Evolutionary conservation across 1,140 invertebrate genomes (phyloP).

Genomic region (Scaptomyza montana): DNA sequence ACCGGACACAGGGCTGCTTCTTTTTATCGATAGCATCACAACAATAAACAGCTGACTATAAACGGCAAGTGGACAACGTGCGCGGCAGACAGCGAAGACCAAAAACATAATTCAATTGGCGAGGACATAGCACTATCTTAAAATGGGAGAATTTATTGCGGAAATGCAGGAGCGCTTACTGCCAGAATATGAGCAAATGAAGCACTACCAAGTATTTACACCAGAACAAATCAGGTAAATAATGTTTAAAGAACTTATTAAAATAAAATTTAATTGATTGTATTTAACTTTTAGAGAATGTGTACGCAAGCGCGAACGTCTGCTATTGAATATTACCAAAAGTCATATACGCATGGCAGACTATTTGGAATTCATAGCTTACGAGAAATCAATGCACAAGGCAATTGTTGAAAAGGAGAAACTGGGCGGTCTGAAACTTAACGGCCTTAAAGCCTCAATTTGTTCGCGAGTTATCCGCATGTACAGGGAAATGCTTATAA

Average conservation of each 20-base stretch:
- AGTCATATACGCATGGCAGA: constrained; percentile 53
- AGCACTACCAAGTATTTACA: constrained; percentile 58
- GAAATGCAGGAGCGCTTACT: constrained; percentile 78
- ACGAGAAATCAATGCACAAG: constrained; percentile 71
- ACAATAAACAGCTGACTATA: constrained; percentile 10
- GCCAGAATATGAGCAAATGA: constrained; percentile 77
- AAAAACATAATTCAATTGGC: background rate
- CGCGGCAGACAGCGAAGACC: constrained; percentile 4
- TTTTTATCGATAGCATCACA: constrained; percentile 8
- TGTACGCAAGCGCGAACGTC: constrained; percentile 58
- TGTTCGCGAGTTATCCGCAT: constrained; percentile 64
- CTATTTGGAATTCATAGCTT: constrained; percentile 73
- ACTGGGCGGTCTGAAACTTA: constrained; percentile 44
- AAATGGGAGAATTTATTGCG: constrained; percentile 69
- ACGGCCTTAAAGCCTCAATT: constrained; percentile 59
- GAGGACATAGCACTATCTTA: constrained; percentile 24
- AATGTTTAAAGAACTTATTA: background rate
- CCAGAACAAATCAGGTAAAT: constrained; percentile 73
- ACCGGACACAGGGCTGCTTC: constrained; percentile 3
- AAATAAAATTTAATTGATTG: background rate
- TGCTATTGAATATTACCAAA: constrained; percentile 61
- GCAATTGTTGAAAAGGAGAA: constrained; percentile 69
- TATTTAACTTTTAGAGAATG: constrained; percentile 53
- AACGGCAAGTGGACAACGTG: constrained; percentile 33
- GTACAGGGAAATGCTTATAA: constrained; percentile 65